Evolutionary conservation across 1,140 invertebrate genomes (phyloP), one percentile per base, ranked within the genome.

Genomic region (Camponotus pennsylvanicus): DNA sequence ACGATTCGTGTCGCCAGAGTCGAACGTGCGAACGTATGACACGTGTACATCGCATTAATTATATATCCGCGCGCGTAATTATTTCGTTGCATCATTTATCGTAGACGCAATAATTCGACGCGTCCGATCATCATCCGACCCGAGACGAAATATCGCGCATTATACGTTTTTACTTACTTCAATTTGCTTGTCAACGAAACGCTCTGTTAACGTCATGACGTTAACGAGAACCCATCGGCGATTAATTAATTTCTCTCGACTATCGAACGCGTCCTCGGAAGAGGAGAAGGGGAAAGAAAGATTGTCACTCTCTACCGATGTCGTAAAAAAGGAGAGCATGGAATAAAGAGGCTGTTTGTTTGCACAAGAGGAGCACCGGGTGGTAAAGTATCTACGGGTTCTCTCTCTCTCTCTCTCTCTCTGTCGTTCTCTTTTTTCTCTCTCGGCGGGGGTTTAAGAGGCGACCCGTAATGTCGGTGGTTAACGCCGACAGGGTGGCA

Each of bases 391-490:
- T 86, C 87, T 55, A 63, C 27, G 21, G 34, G 37, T 45, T 40
- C 13, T 21, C 27, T 40, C 64, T 40, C 21, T 18, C 40, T 45
- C 15, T 61, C 70, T 32, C 67, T 8, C 7, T 45, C 3, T 69
- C 66, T 42, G n/a, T 78, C 34, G 21, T 57, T 45, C 27, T 69
- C 2, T 69, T 40, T 7, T 15, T 40, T 67, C 18, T 34, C 21
- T 40, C 59, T 52, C 76, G 45, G 67, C 15, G 42, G 66, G 67
- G 59, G 73, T 85, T 85, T 79, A 83, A 88, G 87, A 70, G 76
- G 32, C 45, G 85, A 83, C 63, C 59, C 57, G 61, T 82, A 86
- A 88, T 88, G 87, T 76, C 77, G 77, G 77, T 86, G 85, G 87
- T 88, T 86, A 86, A 88, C 84, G 77, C 34, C 85, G 66, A 76